Evolutionary conservation across 1,140 invertebrate species (phyloP).

Genomic region (Lasioglossum albipes): DNA sequence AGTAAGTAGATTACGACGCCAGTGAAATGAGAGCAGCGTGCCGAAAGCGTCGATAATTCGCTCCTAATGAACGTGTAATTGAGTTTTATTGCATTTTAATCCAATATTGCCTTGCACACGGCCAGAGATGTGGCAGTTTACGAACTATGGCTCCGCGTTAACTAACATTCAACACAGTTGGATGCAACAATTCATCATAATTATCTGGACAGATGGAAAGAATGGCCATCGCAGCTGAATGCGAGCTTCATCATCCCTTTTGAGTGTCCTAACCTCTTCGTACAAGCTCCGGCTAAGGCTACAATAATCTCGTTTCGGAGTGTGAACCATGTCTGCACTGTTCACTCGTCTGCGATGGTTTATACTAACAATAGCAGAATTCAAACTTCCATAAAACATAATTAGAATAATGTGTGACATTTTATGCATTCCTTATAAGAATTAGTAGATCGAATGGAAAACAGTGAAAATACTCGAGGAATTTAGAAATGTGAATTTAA

Average conservation of each 20-base stretch:
- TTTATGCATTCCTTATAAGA: no score
- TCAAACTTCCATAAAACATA: no score
- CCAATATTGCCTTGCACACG: conserved; percentile 64
- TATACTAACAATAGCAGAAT: no score
- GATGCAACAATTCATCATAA: conserved; percentile 70
- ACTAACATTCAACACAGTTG: conserved; percentile 51
- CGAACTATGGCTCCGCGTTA: conserved; percentile 27
- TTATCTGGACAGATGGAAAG: conserved; percentile 69
- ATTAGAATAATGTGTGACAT: no score
- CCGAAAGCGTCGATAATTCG: conserved; percentile 60
- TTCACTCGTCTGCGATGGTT: no score
- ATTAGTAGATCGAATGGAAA: no score
- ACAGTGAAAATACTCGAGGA: no score
- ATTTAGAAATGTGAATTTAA: no score
- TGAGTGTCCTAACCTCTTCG: not conserved
- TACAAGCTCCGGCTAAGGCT: not conserved
- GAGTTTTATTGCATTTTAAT: conserved; percentile 75
- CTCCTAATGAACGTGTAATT: conserved; percentile 71
- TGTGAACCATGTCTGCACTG: no score
- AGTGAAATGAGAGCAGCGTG: conserved; percentile 51
- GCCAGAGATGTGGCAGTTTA: conserved; percentile 31
- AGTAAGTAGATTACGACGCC: conserved; percentile 55
- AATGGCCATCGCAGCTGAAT: conserved; percentile 40
- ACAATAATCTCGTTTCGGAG: not conserved
- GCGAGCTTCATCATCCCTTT: not conserved